Evolutionary conservation across 2,113 vertebrate species (phyloP), one percentile per base, ranked within the genome.

Genomic region (Peromyscus maniculatus): DNA sequence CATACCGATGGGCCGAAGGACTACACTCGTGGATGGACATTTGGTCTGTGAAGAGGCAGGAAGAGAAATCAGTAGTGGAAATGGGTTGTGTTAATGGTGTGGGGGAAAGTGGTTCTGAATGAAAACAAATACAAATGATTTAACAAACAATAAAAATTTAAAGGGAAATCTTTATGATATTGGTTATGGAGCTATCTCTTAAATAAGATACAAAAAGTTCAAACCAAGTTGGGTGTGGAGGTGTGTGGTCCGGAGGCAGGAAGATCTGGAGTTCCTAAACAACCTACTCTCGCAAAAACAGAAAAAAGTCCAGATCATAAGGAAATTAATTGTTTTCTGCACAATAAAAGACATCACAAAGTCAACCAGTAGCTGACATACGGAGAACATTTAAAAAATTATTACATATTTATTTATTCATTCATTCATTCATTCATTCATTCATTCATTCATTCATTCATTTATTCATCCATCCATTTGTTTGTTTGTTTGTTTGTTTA

Each of bases 71-170:
- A 87, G 22, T 16, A n/a, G 28, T n/a, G 36, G 46, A 59, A 87
- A 59, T 28, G 28, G 46, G 24, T 87, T 82, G 28, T 90, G 89
- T 91, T 64, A 64, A 78, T 59, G 19, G 16, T 72, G 17, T 89
- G 66, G 33, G 57, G 5, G 28, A 75, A 91, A 78, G 36, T 80
- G 57, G 8, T n/a, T 93, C 26, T 69, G 4, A 55, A 49, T n/a
- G 7, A 19, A 62, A 62, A 89, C 55, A 92, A 91, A 69, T 82
- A 89, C 80, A 92, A 87, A 62, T 71, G 8, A 22, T 59, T 96
- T 95, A 93, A 82, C 72, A 80, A 94, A 21, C 26, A 72, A 33
- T 69, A 94, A 89, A 89, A 64, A 72, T n/a, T 66, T 62, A 72
- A 66, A 86, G 39, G 36, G 3, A 91, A 80, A 82, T 64, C 22